Evolutionary conservation across 2,888 invertebrate genomes (phyloP), one percentile per base, ranked within the genome.

Genomic region (Caenorhabditis japonica): DNA sequence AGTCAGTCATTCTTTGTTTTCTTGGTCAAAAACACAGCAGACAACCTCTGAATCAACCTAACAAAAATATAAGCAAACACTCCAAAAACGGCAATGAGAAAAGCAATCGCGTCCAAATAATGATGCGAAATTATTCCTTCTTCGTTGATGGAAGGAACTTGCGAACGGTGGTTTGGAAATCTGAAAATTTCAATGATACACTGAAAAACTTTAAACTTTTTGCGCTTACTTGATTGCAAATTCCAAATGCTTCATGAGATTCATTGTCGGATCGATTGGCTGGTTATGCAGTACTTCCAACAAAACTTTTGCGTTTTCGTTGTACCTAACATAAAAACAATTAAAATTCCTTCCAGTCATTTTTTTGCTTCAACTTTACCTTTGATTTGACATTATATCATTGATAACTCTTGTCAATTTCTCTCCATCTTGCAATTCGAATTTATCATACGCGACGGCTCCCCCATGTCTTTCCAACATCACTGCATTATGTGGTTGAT

Each of bases 381-480:
- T 70, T 19, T 60, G 55, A 36, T 61, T 56, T 7, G 8, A 4
- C 2, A 70, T 21, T 47, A 70, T 47, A 3, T 55, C 60, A 23
- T 36, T 41, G 7, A 70, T 23, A 2, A 30, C 46, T 27, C 12
- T 23, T 2, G 49, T 51, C 21, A 70, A 33, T 17, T 49, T 70
- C 5, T 60, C 41, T 15, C 49, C 47, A 10, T 70, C 49, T 43
- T 39, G 17, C 15, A 70, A 21, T 13, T 70, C 60, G 19, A 55
- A 55, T 19, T 60, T 70, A 23, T 70, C 55, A 36, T 61, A 70
- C 13, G 60, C 34, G 13, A 61, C 41, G 3, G 75, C 77, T 13
- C 61, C 55, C 25, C 71, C 70, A 25, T 71, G 64, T 30, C 79
- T 27, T 12, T 53, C 66, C 17, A 66, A 15, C 66, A 66, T 66